Conservation (phyloP, 2,113 vertebrate genomes). For the Alces alces region DNA sequence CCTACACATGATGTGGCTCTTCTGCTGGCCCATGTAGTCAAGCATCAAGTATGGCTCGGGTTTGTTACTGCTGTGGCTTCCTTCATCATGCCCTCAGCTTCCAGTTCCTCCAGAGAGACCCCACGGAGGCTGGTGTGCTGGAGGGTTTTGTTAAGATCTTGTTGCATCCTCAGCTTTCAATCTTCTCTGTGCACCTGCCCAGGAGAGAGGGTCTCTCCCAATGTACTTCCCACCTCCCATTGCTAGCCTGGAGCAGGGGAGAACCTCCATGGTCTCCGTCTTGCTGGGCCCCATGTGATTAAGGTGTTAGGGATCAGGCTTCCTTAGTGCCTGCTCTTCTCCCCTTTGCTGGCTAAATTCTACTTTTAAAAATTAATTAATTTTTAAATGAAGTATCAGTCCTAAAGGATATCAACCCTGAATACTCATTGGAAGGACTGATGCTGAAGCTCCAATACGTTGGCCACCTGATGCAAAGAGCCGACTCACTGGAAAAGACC, state of each 20-base stretch:
- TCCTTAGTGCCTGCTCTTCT: not conserved
- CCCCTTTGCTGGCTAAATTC: not conserved
- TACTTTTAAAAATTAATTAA: not conserved
- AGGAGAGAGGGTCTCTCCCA: not conserved
- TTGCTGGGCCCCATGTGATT: rapidly evolving
- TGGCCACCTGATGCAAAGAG: not conserved
- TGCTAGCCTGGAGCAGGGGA: not conserved
- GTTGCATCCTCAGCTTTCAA: not conserved
- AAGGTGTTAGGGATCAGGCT: not conserved
- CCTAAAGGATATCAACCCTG: not conserved
- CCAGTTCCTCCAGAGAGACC: not conserved
- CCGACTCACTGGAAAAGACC: not conserved
- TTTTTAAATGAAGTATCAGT: not conserved
- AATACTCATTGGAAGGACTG: not conserved
- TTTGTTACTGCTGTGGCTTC: not conserved
- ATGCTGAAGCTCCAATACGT: not conserved
- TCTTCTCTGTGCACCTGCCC: not conserved
- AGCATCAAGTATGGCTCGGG: not conserved
- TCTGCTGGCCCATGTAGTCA: not conserved
- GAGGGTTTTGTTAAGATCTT: not conserved
- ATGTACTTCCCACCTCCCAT: rapidly evolving
- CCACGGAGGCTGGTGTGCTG: no score
- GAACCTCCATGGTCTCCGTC: not conserved
- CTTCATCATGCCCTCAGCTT: not conserved
- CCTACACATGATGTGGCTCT: not conserved